Evolutionary conservation across 2,113 vertebrate species (phyloP), one percentile per base, ranked within the genome.

Genomic region (Menura novaehollandiae): DNA sequence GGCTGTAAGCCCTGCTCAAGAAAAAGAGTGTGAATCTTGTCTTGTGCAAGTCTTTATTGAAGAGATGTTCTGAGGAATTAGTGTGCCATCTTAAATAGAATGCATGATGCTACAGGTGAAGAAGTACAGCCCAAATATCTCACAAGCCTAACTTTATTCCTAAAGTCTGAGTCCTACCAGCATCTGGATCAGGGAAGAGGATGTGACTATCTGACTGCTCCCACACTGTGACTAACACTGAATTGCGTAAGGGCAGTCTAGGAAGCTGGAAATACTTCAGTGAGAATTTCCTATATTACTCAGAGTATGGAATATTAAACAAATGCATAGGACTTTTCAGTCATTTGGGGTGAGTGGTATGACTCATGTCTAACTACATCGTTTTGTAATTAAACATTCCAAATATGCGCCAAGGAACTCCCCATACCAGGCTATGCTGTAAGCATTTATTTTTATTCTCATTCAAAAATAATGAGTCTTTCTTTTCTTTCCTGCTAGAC

Each of bases 211-310:
- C 74, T 24, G 27, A 24, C 41, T 89, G 83, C 68, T 91, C 47
- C 76, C 80, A 63, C 47, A 28, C 71, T 8, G 17, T 94, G 84
- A 87, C 84, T 85, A 87, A 88, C 28, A 9, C 35, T 43, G 58
- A 11, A 19, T 87, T 92, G 58, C 62, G 26, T 82, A 44, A 87
- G 28, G 19, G 56, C 37, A 83, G 51, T 35, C 64, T 18, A 55
- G 59, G 60, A 71, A 95, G 35, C 60, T 93, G 93, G 80, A 84
- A 92, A 74, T 35, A 55, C 35, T 90, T 73, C 13, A 24, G 24
- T 62, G n/a, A 89, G 91, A 83, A 44, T 78, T 87, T 87, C 56
- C 89, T 90, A 20, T 89, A 56, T 85, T 97, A 94, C 78, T 89
- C 95, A 93, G 51, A 63, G 43, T 92, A 51, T 37, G 41, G 37